Percentiles rank a stretch among this genome's conserved stretches.
Conservation (phyloP, 2,113 vertebrate species). For the Gila orcuttii region DNA sequence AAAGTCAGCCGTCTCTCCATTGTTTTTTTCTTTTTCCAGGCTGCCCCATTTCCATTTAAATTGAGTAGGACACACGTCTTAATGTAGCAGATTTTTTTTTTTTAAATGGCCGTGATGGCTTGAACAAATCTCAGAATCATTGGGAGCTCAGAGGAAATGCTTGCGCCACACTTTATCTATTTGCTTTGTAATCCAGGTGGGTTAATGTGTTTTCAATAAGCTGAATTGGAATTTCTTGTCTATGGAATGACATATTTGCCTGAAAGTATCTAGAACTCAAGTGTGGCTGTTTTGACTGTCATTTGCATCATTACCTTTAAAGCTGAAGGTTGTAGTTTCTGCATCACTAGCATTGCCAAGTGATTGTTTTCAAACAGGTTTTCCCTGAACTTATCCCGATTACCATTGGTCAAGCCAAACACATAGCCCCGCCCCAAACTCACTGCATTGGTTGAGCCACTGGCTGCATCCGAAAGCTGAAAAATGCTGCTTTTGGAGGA, state of each 20-base stretch:
- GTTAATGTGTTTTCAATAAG: constrained; percentile 50
- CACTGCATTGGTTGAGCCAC: background rate
- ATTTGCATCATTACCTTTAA: background rate
- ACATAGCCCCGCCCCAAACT: background rate
- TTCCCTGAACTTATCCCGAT: background rate
- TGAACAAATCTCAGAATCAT: constrained; percentile 45
- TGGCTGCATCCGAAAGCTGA: no score
- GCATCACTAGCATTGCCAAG: background rate
- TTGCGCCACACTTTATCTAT: constrained; percentile 48
- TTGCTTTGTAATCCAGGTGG: constrained; percentile 53
- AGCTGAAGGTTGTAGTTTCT: background rate
- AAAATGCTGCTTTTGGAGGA: no score
- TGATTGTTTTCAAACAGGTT: background rate
- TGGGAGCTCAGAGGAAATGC: constrained; percentile 37
- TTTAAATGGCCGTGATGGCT: constrained; percentile 48
- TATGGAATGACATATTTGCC: constrained; percentile 36
- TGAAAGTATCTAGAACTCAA: background rate
- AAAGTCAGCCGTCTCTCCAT: constrained; percentile 38
- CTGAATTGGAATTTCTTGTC: constrained; percentile 35
- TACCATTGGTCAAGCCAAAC: background rate
- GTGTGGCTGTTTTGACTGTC: background rate
- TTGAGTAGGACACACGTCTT: constrained; percentile 53
- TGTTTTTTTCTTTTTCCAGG: background rate
- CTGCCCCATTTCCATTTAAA: constrained; percentile 59
- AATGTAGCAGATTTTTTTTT: constrained; percentile 54